phyloP scores from a whole-genome alignment of 2,888 invertebrate species.

The Phytoseiulus persimilis region DNA sequence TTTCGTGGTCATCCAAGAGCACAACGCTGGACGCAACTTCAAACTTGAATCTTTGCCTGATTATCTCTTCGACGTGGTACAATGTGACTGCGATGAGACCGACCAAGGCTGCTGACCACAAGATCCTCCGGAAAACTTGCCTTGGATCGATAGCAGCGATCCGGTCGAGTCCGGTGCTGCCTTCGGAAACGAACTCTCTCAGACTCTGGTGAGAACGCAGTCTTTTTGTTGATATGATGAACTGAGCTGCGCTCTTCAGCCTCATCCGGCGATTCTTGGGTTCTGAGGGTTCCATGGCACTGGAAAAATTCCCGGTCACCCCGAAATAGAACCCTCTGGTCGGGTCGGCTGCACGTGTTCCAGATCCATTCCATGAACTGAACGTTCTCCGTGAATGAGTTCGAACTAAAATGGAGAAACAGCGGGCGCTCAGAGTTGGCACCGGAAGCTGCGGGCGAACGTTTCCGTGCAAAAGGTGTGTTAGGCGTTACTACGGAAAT shows the following conservation, averaged over 20 bases:
- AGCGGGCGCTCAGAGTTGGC: not conserved
- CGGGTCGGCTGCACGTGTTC: not conserved
- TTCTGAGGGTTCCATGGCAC: not conserved
- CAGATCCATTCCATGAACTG: not conserved
- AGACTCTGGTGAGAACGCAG: not conserved
- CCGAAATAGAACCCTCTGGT: not conserved
- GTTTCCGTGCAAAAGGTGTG: not conserved
- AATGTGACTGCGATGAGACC: not conserved
- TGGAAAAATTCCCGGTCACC: not conserved
- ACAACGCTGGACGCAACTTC: not conserved
- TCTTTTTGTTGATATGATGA: not conserved
- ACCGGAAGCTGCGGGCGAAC: not conserved
- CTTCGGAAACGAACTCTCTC: not conserved
- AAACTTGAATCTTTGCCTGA: not conserved
- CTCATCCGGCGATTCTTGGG: not conserved
- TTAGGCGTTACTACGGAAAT: not conserved
- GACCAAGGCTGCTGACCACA: not conserved
- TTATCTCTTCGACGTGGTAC: not conserved
- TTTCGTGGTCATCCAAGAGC: not conserved
- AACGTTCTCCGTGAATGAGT: not conserved
- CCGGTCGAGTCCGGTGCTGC: not conserved
- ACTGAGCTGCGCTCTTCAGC: not conserved
- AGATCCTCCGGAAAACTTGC: not conserved
- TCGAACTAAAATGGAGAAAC: not conserved
- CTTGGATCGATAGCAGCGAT: conserved; percentile 14